Evolutionary conservation across 2,113 vertebrate species (phyloP).

Genomic region (Tenrec ecaudatus): DNA sequence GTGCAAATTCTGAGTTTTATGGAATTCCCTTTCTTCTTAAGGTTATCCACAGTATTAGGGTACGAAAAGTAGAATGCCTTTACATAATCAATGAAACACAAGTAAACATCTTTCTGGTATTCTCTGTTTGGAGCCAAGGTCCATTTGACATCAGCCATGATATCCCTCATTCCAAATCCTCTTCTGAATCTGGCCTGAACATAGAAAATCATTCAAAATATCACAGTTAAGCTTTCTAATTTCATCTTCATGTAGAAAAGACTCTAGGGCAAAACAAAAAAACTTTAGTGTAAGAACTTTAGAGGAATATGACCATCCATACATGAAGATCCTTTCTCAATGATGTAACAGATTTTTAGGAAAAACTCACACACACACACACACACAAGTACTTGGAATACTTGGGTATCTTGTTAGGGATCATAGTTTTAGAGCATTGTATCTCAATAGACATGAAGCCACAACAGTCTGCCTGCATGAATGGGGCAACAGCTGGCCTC

Average conservation of each 20-base stretch:
- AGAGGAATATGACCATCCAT: not conserved
- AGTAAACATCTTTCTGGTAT: too few species aligned
- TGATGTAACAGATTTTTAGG: not conserved
- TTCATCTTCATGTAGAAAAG: not conserved
- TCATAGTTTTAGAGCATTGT: not conserved
- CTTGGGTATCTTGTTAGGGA: not conserved
- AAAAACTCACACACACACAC: not conserved
- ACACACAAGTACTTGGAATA: not conserved
- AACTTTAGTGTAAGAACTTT: not conserved
- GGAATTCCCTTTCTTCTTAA: too few species aligned
- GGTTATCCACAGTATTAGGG: too few species aligned
- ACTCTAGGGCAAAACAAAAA: not conserved
- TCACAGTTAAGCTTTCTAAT: slow-evolving; percentile 7
- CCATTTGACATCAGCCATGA: too few species aligned
- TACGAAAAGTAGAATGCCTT: too few species aligned
- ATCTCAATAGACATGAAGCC: not conserved
- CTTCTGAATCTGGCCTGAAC: too few species aligned
- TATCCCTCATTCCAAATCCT: too few species aligned
- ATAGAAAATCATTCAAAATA: not conserved
- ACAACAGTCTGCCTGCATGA: not conserved
- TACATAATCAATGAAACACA: too few species aligned
- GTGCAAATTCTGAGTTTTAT: too few species aligned
- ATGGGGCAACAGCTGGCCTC: not conserved
- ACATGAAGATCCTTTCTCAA: not conserved
- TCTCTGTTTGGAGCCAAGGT: too few species aligned